A percentile compares a stretch with the other conserved stretches of the same genome.
Conservation (phyloP, 2,797 vertebrate species). For the Margarornis squamiger region DNA sequence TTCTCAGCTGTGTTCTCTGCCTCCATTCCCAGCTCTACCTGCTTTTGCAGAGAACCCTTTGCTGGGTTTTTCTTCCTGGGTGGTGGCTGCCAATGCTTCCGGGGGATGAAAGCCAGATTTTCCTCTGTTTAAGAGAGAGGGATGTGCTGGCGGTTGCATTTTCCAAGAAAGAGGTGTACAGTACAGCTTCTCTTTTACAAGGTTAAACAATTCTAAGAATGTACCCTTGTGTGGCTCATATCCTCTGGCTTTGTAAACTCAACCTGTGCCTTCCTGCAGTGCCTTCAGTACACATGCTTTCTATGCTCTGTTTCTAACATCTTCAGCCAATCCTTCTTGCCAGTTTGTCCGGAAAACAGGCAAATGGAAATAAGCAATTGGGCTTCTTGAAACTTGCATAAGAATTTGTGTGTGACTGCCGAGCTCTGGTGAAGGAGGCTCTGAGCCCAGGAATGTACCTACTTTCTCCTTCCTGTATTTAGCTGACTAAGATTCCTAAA, state of each 20-base stretch:
- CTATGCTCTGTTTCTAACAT: background rate
- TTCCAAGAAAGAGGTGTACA: slow-evolving; percentile 65
- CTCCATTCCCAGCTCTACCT: background rate
- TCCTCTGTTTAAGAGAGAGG: background rate
- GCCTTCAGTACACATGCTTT: slow-evolving; percentile 24
- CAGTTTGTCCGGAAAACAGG: slow-evolving; percentile 32
- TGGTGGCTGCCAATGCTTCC: slow-evolving; percentile 34
- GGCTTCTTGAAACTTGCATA: slow-evolving; percentile 44
- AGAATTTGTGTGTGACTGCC: slow-evolving; percentile 10
- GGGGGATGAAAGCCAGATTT: slow-evolving; percentile 33
- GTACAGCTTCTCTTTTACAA: slow-evolving; percentile 59
- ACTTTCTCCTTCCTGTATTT: slow-evolving; percentile 62
- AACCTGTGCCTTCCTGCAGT: slow-evolving; percentile 29
- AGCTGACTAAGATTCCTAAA: slow-evolving; percentile 67
- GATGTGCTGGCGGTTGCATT: slow-evolving; percentile 52
- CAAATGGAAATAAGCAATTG: slow-evolving; percentile 35
- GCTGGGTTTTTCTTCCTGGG: slow-evolving; percentile 22
- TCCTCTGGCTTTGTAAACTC: slow-evolving; percentile 45
- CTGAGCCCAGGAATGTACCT: slow-evolving; percentile 53
- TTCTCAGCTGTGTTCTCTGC: background rate
- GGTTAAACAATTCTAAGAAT: slow-evolving; percentile 70
- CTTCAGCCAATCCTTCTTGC: slow-evolving; percentile 15
- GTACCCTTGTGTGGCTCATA: slow-evolving; percentile 41
- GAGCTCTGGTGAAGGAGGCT: slow-evolving; percentile 31
- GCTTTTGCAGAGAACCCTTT: slow-evolving; percentile 12